Evolutionary conservation across 1,140 invertebrate species (phyloP), one percentile per base, ranked within the genome.

Genomic region (Triops cancriformis): DNA sequence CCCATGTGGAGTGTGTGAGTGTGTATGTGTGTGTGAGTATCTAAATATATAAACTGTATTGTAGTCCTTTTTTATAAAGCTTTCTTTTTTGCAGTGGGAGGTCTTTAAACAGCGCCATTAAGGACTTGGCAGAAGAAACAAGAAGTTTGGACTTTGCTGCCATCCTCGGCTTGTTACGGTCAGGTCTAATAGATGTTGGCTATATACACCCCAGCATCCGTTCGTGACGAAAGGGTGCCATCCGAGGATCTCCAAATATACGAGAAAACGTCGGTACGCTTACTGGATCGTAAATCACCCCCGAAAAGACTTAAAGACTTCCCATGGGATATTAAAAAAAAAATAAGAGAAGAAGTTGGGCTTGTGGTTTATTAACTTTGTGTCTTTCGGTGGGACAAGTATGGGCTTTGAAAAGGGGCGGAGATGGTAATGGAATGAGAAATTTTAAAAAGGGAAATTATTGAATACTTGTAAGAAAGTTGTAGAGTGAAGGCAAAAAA

Each of bases 141-240:
- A 64, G 23, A 64, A 64, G 51, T n/a, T 18, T 23, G 51, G 14
- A 64, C 51, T 64, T 64, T 64, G 51, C 51, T 64, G 51, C 51
- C 23, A 0, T 64, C 51, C 51, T 64, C 51, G 51, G 51, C 51
- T 64, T 64, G 51, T 18, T 64, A 64, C 51, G 51, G 51, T 64
- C 51, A 64, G 51, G 51, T 64, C 51, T 64, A 64, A 64, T 64
- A 64, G 10, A 64, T 64, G 51, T 64, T 3, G 51, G 51, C 51
- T 64, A 23, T 64, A 64, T 64, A 64, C 51, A 64, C 51, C 51
- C 10, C 51, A 64, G n/a, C 51, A 64, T 64, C 51, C 51, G 14
- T 64, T 64, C 51, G 51, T 64, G 51, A 64, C 51, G 51, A 64
- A 64, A 64, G 51, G 51, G 14, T 23, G 51, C 51, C 51, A 64